These are phyloP conservation scores for Drosophila cardini DNA, from an alignment of 1,140 invertebrate species.

Conservation along the genomic window DNA sequence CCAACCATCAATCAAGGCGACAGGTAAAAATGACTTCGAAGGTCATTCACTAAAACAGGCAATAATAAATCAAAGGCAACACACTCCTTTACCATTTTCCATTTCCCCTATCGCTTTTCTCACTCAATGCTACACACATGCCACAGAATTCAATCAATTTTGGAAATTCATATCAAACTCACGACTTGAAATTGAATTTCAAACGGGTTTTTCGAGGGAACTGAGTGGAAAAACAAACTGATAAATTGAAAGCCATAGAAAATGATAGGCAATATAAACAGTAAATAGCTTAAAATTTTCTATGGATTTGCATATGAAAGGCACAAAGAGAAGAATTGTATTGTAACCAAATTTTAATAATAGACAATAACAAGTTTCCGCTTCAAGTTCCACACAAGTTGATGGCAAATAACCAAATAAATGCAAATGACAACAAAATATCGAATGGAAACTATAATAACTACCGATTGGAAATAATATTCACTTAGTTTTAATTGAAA, in stretches of 20 bases:
- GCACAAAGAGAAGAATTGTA: constrained; percentile 35
- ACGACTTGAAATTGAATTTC: constrained; percentile 40
- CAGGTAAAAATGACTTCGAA: constrained; percentile 64
- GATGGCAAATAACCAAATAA: constrained; percentile 6
- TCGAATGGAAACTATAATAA: neutral
- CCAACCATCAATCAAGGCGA: constrained; percentile 68
- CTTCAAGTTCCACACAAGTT: constrained; percentile 17
- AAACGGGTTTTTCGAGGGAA: neutral
- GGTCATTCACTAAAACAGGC: constrained; percentile 31
- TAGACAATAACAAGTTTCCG: constrained; percentile 25
- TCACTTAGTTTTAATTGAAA: neutral
- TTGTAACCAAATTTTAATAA: constrained; percentile 44
- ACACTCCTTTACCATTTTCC: neutral
- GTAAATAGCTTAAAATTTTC: constrained; percentile 38
- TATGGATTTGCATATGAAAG: constrained; percentile 53
- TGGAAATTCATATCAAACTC: constrained; percentile 41
- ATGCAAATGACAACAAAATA: constrained; percentile 2
- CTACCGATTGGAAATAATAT: neutral
- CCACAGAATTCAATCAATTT: constrained; percentile 71
- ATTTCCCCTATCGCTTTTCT: neutral
- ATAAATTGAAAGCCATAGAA: constrained; percentile 48
- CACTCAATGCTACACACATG: constrained; percentile 16
- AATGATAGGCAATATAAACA: constrained; percentile 69
- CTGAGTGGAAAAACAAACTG: constrained; percentile 22
- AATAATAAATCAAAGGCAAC: constrained; percentile 67